Evolutionary conservation across 2,797 vertebrate genomes (phyloP).

Genomic region (Rhinichthys osculus): DNA sequence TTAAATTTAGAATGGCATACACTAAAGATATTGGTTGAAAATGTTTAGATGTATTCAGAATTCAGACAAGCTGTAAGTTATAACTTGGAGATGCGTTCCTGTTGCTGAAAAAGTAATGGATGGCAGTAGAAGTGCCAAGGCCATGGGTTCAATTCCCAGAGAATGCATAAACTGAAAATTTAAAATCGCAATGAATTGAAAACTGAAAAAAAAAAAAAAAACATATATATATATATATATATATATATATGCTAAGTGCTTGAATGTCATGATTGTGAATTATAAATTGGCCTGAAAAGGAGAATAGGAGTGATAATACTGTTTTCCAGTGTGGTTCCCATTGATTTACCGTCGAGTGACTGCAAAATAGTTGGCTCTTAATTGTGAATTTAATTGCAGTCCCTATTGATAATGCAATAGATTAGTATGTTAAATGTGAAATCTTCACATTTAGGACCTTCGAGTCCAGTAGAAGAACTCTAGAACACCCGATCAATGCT

Average conservation of each 20-base stretch:
- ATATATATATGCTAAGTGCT: background rate
- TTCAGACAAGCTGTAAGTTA: background rate
- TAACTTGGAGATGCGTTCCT: background rate
- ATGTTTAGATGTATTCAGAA: background rate
- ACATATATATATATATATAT: too few species aligned
- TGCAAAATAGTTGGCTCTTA: conserved; percentile 18
- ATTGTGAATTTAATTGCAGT: conserved; percentile 12
- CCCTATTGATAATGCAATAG: conserved; percentile 23
- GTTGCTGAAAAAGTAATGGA: background rate
- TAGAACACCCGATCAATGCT: background rate
- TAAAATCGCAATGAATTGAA: background rate
- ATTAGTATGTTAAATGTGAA: conserved; percentile 1
- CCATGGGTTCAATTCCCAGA: background rate
- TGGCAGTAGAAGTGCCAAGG: background rate
- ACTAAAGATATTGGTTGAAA: background rate
- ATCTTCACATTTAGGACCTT: conserved; percentile 24
- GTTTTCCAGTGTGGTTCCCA: background rate
- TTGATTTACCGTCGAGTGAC: conserved; percentile 15
- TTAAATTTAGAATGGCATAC: background rate
- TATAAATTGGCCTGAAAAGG: background rate
- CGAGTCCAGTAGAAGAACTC: background rate
- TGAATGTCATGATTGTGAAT: background rate
- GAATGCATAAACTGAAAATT: background rate
- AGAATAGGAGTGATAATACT: background rate
- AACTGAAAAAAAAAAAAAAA: background rate